Evolutionary conservation across 2,113 vertebrate genomes (phyloP), one percentile per base, ranked within the genome.

Genomic region (Felis chaus): DNA sequence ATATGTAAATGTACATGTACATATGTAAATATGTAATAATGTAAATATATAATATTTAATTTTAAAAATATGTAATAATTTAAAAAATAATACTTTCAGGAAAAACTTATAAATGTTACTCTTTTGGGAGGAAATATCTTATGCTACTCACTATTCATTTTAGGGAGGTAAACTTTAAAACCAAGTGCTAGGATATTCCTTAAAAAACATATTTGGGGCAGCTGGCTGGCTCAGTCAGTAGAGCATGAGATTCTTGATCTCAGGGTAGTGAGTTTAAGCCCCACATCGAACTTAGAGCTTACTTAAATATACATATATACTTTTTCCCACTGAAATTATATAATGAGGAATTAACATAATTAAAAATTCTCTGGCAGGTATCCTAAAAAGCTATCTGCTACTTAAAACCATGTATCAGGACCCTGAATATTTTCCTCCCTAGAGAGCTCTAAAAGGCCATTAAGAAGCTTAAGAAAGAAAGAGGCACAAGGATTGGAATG

Each of bases 341-440:
- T 69, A 91, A 94, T 68, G 61, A 96, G 80, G 33, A 88, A 89
- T 73, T 95, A 95, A 57, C 61, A 95, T 97, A 94, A 94, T 97
- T 92, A 96, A 96, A 97, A 91, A 36, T 92, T 96, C 23, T 91
- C 74, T 93, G 69, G 82, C 94, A 96, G 78, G 57, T 91, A 73
- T 91, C 73, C 41, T 79, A 79, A 90, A 97, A 95, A 96, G 41
- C 90, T 94, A 88, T 92, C 95, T 92, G 69, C 76, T 96, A 45
- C 66, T 73, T 91, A 39, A 94, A 97, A 83, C 71, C 45, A 25
- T 69, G 83, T 96, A 78, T 39, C 82, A 86, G 73, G 76, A 93
- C 85, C 65, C 31, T 95, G 85, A 89, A 57, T 11, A 83, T 31
- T 65, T 88, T 84, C 10, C 45, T 96, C 80, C 27, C 55, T 89